A percentile compares a stretch with the other conserved stretches of the same genome.
Evolutionary conservation across 2,113 vertebrate species (phyloP).

Genomic region (Sorex fumeus): DNA sequence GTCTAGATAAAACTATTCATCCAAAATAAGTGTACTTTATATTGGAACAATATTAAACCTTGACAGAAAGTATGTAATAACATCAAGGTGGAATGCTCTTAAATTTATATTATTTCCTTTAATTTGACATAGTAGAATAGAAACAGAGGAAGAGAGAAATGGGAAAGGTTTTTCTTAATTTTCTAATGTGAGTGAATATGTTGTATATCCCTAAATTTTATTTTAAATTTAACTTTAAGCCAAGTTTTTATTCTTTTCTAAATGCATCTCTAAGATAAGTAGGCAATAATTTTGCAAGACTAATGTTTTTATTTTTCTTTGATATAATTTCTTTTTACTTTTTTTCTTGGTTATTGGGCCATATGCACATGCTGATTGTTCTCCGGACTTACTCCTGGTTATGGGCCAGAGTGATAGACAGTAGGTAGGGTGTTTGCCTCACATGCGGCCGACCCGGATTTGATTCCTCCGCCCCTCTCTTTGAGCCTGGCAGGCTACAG

Average conservation of each 20-base stretch:
- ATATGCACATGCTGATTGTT: too few relatives aligned
- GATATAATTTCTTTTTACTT: too few relatives aligned
- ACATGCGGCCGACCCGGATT: too few relatives aligned
- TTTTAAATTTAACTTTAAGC: slow-evolving; percentile 15
- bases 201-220: neutral
- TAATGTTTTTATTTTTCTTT: neutral
- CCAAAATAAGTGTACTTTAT: slow-evolving; percentile 62
- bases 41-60: slow-evolving; percentile 62
- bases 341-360: too few relatives aligned
- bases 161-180: neutral
- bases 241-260: neutral
- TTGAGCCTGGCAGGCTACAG: too few relatives aligned
- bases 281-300: neutral
- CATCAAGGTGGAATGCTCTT: slow-evolving; percentile 63
- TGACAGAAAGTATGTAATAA: slow-evolving; percentile 29
- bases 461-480: too few relatives aligned
- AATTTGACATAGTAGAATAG: slow-evolving; percentile 47
- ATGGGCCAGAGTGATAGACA: too few relatives aligned
- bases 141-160: neutral
- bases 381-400: too few relatives aligned
- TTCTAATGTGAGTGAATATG: neutral
- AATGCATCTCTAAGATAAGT: neutral
- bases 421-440: too few relatives aligned
- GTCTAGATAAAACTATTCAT: slow-evolving; percentile 37
- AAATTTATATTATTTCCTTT: slow-evolving; percentile 66